Conservation (phyloP, 2,888 invertebrate species). For the Plusia festucae region DNA sequence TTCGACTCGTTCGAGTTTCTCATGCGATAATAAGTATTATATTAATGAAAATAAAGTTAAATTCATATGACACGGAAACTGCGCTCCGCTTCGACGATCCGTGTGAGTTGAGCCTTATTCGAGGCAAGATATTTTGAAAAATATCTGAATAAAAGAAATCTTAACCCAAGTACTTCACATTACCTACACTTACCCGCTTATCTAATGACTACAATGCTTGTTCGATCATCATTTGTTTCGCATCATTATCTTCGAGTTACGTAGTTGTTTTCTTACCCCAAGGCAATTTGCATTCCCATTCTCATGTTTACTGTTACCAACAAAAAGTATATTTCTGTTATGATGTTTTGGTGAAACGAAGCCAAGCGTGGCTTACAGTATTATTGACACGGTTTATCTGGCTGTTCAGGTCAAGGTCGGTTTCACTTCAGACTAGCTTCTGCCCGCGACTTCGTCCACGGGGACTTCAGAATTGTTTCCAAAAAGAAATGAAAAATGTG, state of each 20-base stretch:
- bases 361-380: slow-evolving; percentile 36
- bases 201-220: not conserved
- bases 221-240: not conserved
- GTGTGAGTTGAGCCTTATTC: no score
- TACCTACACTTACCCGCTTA: not conserved
- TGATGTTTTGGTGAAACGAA: slow-evolving; percentile 44
- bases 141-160: not conserved
- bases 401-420: slow-evolving; percentile 21
- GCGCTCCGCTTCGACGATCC: no score
- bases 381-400: slow-evolving; percentile 42
- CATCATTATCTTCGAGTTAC: slow-evolving; percentile 2
- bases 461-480: no score
- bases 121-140: no score
- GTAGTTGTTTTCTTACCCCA: slow-evolving; percentile 1
- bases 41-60: no score
- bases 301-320: slow-evolving; percentile 4
- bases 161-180: not conserved
- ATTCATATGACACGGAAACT: no score
- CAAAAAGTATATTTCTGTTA: slow-evolving; percentile 24
- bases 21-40: no score
- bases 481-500: no score
- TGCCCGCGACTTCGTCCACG: no score
- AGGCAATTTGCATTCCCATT: slow-evolving; percentile 1
- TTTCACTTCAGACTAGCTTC: slow-evolving; percentile 6
- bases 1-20: no score